A percentile compares a stretch with the other conserved stretches of the same genome.
phyloP scores from a whole-genome alignment of 2,888 invertebrate species.

The Xanthostigma xanthostigma region DNA sequence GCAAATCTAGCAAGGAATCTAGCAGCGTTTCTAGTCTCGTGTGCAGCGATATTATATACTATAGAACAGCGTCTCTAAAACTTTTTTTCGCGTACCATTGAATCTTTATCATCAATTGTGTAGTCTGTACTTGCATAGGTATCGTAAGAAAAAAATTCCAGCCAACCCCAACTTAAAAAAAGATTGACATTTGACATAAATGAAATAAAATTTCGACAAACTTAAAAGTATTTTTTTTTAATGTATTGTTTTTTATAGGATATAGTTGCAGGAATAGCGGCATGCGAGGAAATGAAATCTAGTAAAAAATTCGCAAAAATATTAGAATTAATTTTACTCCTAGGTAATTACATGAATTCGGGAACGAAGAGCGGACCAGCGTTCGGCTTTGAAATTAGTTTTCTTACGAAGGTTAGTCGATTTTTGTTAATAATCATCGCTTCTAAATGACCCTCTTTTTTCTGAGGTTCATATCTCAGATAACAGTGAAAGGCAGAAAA shows the following conservation, averaged over 20 bases:
- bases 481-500: conserved; percentile 3
- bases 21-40: no score
- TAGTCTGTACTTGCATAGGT: no score
- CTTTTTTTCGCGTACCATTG: no score
- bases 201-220: no score
- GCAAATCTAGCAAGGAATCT: no score
- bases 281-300: conserved; percentile 83
- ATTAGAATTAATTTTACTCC: conserved; percentile 70
- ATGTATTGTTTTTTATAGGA: conserved; percentile 36
- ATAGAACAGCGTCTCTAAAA: no score
- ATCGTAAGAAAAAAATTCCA: no score
- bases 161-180: no score
- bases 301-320: conserved; percentile 84
- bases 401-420: conserved; percentile 70
- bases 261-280: conserved; percentile 88
- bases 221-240: neutral
- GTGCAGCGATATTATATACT: no score
- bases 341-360: conserved; percentile 96
- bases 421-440: neutral
- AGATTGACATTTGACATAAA: no score
- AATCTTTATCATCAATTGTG: no score
- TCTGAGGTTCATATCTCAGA: neutral
- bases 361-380: conserved; percentile 89
- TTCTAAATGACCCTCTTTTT: neutral
- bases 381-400: conserved; percentile 93